A percentile compares a stretch with the other conserved stretches of the same genome.
These are phyloP conservation scores for Enteromius argenteus DNA, from an alignment of 2,797 vertebrate species.

Conservation along the genomic window DNA sequence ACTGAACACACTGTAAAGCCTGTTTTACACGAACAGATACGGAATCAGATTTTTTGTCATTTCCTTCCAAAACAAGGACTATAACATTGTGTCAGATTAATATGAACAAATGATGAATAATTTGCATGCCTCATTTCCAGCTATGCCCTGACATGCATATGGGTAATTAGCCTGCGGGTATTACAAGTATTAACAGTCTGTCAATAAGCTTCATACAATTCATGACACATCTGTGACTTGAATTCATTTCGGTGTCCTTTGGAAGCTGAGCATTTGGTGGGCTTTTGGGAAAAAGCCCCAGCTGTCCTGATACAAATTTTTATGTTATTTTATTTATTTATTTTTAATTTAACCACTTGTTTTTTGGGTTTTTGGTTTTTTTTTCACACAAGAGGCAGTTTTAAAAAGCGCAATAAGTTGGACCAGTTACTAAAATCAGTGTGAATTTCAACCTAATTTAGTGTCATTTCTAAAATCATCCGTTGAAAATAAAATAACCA, in stretches of 20 bases:
- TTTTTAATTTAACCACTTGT: constrained; percentile 2
- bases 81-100: constrained; percentile 40
- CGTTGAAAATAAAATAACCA: constrained; percentile 24
- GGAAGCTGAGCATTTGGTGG: constrained; percentile 24
- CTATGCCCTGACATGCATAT: constrained; percentile 38
- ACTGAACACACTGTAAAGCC: neutral
- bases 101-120: constrained; percentile 42
- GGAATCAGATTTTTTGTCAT: neutral
- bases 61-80: constrained; percentile 34
- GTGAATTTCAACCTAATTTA: constrained; percentile 14
- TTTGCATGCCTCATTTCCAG: constrained; percentile 31
- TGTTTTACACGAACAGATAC: neutral
- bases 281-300: constrained; percentile 37
- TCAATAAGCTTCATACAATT: constrained; percentile 49
- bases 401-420: constrained; percentile 13
- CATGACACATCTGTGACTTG: constrained; percentile 46
- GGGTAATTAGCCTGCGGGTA: constrained; percentile 42
- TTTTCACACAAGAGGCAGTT: neutral
- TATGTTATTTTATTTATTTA: neutral
- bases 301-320: constrained; percentile 30
- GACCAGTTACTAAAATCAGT: constrained; percentile 13
- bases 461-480: constrained; percentile 7
- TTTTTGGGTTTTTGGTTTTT: neutral
- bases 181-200: constrained; percentile 47
- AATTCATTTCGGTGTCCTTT: constrained; percentile 41